Evolutionary conservation across 1,140 invertebrate genomes (phyloP).

Genomic region (Ladona fulva): DNA sequence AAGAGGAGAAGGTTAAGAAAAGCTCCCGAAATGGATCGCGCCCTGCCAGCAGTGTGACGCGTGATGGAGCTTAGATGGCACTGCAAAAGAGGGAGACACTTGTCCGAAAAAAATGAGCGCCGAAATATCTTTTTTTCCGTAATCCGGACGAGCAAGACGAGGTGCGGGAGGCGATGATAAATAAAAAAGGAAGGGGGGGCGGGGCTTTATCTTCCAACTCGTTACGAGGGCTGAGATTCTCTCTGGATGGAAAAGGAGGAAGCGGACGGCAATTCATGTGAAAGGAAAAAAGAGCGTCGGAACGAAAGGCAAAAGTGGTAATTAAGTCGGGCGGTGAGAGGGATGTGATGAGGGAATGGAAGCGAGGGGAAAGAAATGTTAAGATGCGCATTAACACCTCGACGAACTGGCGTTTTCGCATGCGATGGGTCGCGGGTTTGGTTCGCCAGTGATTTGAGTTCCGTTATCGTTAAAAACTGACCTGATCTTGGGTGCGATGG

Average conservation of each 20-base stretch:
- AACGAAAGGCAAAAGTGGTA: not conserved
- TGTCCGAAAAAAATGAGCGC: not conserved
- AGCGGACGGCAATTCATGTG: not conserved
- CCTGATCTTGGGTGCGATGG: no score
- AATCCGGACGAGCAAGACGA: not conserved
- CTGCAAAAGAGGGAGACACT: not conserved
- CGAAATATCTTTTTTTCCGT: not conserved
- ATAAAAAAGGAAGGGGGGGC: not conserved
- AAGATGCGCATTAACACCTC: no score
- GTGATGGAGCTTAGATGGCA: not conserved
- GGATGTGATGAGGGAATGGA: no score
- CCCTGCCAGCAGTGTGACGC: not conserved
- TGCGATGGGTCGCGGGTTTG: no score
- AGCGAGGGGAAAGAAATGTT: no score
- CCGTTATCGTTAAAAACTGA: no score
- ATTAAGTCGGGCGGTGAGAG: not conserved
- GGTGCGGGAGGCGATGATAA: not conserved
- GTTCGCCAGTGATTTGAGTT: no score
- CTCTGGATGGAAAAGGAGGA: not conserved
- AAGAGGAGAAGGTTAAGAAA: not conserved
- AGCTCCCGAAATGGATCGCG: not conserved
- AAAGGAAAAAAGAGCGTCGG: not conserved
- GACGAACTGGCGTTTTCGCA: no score
- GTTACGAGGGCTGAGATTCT: not conserved
- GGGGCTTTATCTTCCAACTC: not conserved